Evolutionary conservation across 2,797 vertebrate genomes (phyloP).

Genomic region (Hoplostethus mediterraneus): DNA sequence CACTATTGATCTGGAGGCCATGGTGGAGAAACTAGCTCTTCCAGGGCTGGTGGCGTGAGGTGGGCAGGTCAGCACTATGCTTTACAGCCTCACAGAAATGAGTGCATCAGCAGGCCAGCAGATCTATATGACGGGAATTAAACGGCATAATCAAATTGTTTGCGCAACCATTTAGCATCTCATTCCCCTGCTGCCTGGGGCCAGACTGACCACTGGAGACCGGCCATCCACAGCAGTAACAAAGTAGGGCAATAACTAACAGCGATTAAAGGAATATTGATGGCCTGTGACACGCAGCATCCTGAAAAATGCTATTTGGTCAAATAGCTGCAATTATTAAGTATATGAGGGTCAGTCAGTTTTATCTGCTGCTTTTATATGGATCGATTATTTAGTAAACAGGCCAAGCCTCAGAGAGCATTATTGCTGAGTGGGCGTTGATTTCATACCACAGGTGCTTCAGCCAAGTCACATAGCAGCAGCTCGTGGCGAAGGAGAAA

Average conservation of each 20-base stretch:
- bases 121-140: conserved; percentile 87
- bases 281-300: conserved; percentile 88
- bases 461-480: conserved; percentile 55
- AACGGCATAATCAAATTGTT: conserved; percentile 87
- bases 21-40: conserved; percentile 64
- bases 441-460: conserved; percentile 70
- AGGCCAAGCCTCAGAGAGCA: conserved; percentile 84
- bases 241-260: conserved; percentile 89
- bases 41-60: conserved; percentile 58
- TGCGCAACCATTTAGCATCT: conserved; percentile 86
- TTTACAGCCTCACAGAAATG: conserved; percentile 65
- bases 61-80: conserved; percentile 76
- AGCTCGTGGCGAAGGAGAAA: conserved; percentile 39
- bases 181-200: conserved; percentile 78
- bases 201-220: conserved; percentile 86
- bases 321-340: conserved; percentile 93
- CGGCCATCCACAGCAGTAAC: conserved; percentile 83
- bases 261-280: conserved; percentile 91
- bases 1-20: conserved; percentile 64
- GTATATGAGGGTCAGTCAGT: conserved; percentile 93
- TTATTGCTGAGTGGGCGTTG: conserved; percentile 85
- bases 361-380: conserved; percentile 94
- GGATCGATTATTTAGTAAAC: conserved; percentile 91
- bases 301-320: conserved; percentile 90
- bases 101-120: conserved; percentile 78